phyloP scores from a whole-genome alignment of 2,888 invertebrate species.

The Erebia palarica region DNA sequence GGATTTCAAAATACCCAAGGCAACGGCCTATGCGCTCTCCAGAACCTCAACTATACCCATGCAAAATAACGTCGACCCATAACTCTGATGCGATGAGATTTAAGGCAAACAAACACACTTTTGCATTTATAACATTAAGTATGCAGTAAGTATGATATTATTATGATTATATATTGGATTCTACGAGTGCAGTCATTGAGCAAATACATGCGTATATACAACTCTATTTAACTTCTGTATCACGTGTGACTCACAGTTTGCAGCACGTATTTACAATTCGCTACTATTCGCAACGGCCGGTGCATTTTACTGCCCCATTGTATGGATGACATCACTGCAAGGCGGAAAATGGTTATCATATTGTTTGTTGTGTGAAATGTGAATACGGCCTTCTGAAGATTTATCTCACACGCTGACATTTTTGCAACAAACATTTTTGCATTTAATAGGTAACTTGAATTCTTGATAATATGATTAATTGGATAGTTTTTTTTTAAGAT shows the following conservation, averaged over 20 bases:
- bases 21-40: too few relatives aligned
- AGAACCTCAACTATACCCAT: too few relatives aligned
- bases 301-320: slow-evolving; percentile 34
- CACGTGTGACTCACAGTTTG: slow-evolving; percentile 36
- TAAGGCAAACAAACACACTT: too few relatives aligned
- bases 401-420: not conserved
- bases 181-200: slow-evolving; percentile 17
- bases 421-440: not conserved
- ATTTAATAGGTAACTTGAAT: not conserved
- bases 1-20: too few relatives aligned
- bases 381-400: not conserved
- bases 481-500: too few relatives aligned
- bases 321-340: slow-evolving; percentile 48
- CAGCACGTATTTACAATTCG: slow-evolving; percentile 32
- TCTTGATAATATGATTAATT: too few relatives aligned
- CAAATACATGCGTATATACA: slow-evolving; percentile 19
- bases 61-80: too few relatives aligned
- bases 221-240: slow-evolving; percentile 28
- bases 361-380: slow-evolving; percentile 4
- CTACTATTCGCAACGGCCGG: slow-evolving; percentile 26
- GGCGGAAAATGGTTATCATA: slow-evolving; percentile 18
- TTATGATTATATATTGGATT: too few relatives aligned
- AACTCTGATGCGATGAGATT: not conserved
- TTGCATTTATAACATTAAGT: too few relatives aligned
- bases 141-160: too few relatives aligned